phyloP scores from a whole-genome alignment of 1,140 invertebrate species.

The Papilio glaucus region DNA sequence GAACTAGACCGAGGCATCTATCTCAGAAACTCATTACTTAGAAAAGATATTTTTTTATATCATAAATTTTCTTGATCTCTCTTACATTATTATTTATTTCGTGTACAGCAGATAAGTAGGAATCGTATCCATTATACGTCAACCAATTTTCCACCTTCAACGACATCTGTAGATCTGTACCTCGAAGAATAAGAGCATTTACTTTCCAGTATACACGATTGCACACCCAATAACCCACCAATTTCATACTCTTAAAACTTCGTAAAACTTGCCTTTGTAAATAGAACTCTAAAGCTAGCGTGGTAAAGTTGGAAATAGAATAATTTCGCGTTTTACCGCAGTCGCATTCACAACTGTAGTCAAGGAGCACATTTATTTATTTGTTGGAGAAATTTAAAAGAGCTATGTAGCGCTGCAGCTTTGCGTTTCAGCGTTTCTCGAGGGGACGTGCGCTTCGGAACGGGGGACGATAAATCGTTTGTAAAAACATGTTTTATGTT shows the following conservation, averaged over 20 bases:
- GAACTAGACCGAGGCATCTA: no score
- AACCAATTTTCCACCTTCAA: not conserved
- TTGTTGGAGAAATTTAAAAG: constrained; percentile 35
- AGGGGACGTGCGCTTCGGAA: constrained; percentile 13
- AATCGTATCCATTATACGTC: not conserved
- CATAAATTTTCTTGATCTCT: no score
- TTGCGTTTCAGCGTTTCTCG: constrained; percentile 29
- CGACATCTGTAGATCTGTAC: not conserved
- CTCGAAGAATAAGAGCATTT: constrained; percentile 24
- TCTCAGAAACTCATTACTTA: no score
- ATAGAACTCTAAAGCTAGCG: constrained; percentile 16
- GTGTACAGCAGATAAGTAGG: not conserved
- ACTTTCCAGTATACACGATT: constrained; percentile 28
- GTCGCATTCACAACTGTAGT: constrained; percentile 30
- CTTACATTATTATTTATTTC: not conserved
- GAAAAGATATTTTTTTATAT: no score
- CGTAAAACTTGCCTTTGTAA: not conserved
- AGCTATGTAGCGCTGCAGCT: not conserved
- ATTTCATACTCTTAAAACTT: constrained; percentile 35
- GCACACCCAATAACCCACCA: constrained; percentile 28
- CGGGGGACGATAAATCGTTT: constrained; percentile 35
- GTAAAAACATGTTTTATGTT: constrained; percentile 38
- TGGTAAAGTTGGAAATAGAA: not conserved
- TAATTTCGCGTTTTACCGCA: constrained; percentile 22
- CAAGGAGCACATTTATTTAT: constrained; percentile 33